Evolutionary conservation across 64 coral and sea anemone genomes (phyloP).

Genomic region (Porites lutea): DNA sequence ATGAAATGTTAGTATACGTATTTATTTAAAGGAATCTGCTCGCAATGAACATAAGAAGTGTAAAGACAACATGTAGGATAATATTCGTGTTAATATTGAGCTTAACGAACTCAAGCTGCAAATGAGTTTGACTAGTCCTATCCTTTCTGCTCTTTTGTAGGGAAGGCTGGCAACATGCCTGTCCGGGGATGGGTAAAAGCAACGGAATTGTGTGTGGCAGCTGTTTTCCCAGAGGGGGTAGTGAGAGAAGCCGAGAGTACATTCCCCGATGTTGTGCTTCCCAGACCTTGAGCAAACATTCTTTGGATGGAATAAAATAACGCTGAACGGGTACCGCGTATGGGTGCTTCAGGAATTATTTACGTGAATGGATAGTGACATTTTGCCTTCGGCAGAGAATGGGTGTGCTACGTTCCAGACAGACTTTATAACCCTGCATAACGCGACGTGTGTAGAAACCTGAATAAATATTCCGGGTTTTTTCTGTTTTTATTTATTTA

Average conservation of each 20-base stretch:
- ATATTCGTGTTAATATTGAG: no score
- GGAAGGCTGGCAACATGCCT: constrained; percentile 54
- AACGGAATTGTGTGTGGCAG: constrained; percentile 46
- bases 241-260: constrained; percentile 53
- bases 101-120: no score
- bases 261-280: constrained; percentile 38
- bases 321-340: not conserved
- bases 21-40: no score
- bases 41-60: no score
- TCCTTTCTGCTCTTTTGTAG: not conserved
- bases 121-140: no score
- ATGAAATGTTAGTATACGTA: no score
- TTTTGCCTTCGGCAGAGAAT: not conserved
- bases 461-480: no score
- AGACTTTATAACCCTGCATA: no score
- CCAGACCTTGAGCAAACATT: not conserved
- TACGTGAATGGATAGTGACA: not conserved
- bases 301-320: not conserved
- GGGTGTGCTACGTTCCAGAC: no score
- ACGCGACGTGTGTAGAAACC: no score
- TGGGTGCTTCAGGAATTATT: not conserved
- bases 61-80: no score
- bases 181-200: constrained; percentile 61
- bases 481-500: no score
- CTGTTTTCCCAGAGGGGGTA: constrained; percentile 24